phyloP scores from a whole-genome alignment of 2,113 vertebrate species.

The Melospiza georgiana region DNA sequence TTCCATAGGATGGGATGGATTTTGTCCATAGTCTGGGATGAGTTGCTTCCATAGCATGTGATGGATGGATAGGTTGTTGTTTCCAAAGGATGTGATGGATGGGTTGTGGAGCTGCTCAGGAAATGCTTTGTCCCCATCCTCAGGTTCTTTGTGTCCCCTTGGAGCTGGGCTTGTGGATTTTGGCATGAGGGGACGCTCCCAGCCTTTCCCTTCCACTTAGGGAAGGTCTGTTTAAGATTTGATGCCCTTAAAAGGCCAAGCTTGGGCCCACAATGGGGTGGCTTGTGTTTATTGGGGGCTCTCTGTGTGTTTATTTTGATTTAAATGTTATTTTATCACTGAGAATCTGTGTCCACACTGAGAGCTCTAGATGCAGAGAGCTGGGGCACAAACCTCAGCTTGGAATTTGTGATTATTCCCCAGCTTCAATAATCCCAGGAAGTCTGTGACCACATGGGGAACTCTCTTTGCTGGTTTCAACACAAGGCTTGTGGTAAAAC shows the following conservation, averaged over 20 bases:
- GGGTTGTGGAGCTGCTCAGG: accelerated
- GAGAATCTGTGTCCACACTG: accelerated
- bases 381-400: neutral
- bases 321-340: neutral
- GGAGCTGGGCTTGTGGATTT: accelerated
- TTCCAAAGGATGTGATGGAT: neutral
- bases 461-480: neutral
- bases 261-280: accelerated
- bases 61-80: neutral
- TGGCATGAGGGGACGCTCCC: accelerated
- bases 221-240: neutral
- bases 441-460: accelerated
- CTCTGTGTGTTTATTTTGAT: neutral
- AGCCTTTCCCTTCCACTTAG: no score
- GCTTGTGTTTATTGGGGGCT: neutral
- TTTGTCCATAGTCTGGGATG: no score
- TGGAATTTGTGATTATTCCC: accelerated
- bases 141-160: accelerated
- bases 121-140: accelerated
- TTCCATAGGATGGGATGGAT: no score
- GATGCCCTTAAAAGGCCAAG: neutral
- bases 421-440: no score
- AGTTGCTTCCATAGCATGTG: accelerated
- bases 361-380: neutral
- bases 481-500: neutral